Evolutionary conservation across 2,113 vertebrate species (phyloP).

Genomic region (Acanthochromis polyacanthus): DNA sequence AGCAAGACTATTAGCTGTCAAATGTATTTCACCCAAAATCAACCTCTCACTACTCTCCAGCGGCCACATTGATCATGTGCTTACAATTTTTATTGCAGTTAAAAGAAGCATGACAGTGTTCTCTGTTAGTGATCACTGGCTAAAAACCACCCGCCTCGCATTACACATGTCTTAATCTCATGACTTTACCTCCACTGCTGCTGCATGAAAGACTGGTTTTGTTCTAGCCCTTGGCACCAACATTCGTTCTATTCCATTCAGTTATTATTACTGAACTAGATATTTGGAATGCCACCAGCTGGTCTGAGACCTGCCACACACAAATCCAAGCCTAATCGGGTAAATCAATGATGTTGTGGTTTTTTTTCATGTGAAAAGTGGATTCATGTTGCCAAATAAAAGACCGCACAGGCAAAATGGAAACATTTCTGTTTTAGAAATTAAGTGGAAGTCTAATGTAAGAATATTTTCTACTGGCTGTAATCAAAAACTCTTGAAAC

Average conservation of each 20-base stretch:
- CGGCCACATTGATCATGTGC: conserved; percentile 41
- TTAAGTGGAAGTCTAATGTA: no score
- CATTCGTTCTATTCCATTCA: background rate
- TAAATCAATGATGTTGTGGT: background rate
- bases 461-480: no score
- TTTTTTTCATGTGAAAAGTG: background rate
- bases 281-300: background rate
- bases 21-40: background rate
- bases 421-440: background rate
- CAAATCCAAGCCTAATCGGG: background rate
- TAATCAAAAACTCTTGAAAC: no score
- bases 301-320: background rate
- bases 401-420: no score
- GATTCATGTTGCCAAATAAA: no score
- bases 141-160: conserved; percentile 40
- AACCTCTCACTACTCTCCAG: background rate
- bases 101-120: conserved; percentile 33
- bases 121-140: conserved; percentile 18
- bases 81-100: conserved; percentile 19
- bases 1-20: background rate
- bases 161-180: conserved; percentile 43
- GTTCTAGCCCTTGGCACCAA: conserved; percentile 23
- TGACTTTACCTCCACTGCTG: conserved; percentile 48
- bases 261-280: background rate
- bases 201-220: conserved; percentile 59